A percentile compares a stretch with the other conserved stretches of the same genome.
Evolutionary conservation across 2,113 vertebrate genomes (phyloP).

Genomic region (Misgurnus anguillicaudatus): DNA sequence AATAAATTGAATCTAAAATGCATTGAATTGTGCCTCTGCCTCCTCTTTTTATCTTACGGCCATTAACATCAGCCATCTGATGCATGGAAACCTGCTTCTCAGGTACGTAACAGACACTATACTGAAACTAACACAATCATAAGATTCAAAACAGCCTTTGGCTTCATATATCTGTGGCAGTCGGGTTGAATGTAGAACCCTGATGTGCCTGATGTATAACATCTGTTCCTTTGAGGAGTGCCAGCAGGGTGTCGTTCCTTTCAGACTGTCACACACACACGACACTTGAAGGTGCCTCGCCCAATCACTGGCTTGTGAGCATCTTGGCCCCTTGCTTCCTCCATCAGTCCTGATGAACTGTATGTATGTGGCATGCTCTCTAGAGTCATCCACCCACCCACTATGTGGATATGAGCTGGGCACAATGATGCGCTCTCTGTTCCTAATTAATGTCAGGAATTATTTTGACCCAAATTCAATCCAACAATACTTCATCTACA

Average conservation of each 20-base stretch:
- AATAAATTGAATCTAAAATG: too few species aligned
- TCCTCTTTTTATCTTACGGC: too few species aligned
- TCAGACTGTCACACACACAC: conserved; percentile 41
- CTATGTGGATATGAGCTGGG: conserved; percentile 49
- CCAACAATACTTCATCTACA: background rate
- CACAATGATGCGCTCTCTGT: conserved; percentile 25
- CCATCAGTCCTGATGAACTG: conserved; percentile 35
- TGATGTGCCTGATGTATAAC: conserved; percentile 37
- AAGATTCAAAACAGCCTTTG: conserved; percentile 69
- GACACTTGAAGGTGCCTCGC: conserved; percentile 25
- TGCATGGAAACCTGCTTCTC: too few species aligned
- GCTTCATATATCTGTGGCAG: conserved; percentile 64
- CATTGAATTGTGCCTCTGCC: too few species aligned
- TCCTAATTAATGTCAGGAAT: conserved; percentile 24
- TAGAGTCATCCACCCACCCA: conserved; percentile 24
- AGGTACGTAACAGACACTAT: too few species aligned
- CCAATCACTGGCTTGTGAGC: conserved; percentile 41
- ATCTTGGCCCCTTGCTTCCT: conserved; percentile 39
- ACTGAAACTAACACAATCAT: too few species aligned
- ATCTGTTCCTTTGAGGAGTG: conserved; percentile 48
- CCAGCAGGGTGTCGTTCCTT: conserved; percentile 41
- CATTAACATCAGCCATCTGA: too few species aligned
- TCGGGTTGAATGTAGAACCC: conserved; percentile 57
- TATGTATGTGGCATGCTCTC: conserved; percentile 40
- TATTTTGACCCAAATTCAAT: conserved; percentile 30